Conservation (phyloP, 2,113 vertebrate species). For the Danionella cerebrum region DNA sequence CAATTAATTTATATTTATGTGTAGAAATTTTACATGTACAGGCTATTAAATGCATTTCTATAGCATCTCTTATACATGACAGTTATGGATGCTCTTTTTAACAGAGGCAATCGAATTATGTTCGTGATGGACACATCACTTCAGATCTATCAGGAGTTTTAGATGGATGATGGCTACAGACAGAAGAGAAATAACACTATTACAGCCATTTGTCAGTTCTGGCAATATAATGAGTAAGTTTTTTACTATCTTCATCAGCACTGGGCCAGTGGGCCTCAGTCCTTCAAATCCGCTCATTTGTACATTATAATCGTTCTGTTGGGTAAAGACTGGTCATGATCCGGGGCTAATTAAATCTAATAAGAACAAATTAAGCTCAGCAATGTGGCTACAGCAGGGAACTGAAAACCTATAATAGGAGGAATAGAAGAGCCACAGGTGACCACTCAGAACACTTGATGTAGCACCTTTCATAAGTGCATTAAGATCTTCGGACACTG, state of each 20-base stretch:
- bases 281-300: not conserved
- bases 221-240: not conserved
- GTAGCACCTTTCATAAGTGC: not conserved
- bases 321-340: not conserved
- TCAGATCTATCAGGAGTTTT: not conserved
- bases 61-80: too few relatives aligned
- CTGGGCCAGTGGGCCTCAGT: not conserved
- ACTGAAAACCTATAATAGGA: conserved; percentile 9
- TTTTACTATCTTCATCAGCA: not conserved
- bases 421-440: conserved; percentile 10
- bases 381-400: not conserved
- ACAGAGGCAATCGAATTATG: not conserved
- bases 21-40: too few relatives aligned
- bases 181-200: not conserved
- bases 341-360: conserved; percentile 29
- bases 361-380: conserved; percentile 18
- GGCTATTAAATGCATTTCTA: too few relatives aligned
- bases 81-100: not conserved
- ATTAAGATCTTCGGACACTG: not conserved
- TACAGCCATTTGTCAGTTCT: not conserved
- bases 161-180: not conserved
- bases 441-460: not conserved
- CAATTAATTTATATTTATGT: too few relatives aligned
- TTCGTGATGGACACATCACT: conserved; percentile 2
- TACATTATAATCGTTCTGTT: conserved; percentile 6